Base-by-base conservation (phyloP, 2,888 invertebrate species). In the Drosophila yooni region DNA sequence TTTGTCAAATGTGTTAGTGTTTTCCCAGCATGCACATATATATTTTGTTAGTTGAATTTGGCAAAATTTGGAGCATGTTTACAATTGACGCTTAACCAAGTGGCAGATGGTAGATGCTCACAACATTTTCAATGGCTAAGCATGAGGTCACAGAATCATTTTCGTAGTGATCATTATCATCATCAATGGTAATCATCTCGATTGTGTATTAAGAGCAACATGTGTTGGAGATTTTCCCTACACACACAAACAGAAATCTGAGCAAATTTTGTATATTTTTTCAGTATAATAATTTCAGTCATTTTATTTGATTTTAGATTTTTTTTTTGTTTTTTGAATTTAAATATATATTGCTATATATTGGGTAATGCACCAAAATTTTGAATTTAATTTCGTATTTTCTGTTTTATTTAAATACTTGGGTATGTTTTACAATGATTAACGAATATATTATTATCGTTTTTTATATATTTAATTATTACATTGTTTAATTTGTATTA, bases 81-180 rank as follows among this genome's bases (percentile, higher is more conserved):
- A 33, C 34, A 62, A 51, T 54, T 62, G 54, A 54, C 50, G 43
- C 29, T 52, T 38, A 46, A 33, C 43, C 51, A 46, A 74, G 59
- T 70, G 85, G 71, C 83, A 84, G 77, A 80, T 88, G 87, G 61
- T 51, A 46, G 56, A 69, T 69, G 62, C 73, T 59, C 61, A 31
- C 51, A 60, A 68, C 46, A 74, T 74, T 69, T 64, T 70, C 71
- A 76, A 74, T 69, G 66, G 67, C 64, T 56, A 59, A 33, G 60
- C 72, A 83, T 87, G 87, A 84, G 83, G 72, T 87, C 87, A 89
- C 78, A 80, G 54, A 71, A 66, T 71, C 72, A 48, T 66, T 82
- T 75, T 84, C 56, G 40, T 64, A 67, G 74, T 82, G 70, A 76
- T 54, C 57, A 70, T 71, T 53, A 80, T 83, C 61, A 70, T 50